phyloP scores from a whole-genome alignment of 2,797 vertebrate genomes.

The Gila robusta region DNA sequence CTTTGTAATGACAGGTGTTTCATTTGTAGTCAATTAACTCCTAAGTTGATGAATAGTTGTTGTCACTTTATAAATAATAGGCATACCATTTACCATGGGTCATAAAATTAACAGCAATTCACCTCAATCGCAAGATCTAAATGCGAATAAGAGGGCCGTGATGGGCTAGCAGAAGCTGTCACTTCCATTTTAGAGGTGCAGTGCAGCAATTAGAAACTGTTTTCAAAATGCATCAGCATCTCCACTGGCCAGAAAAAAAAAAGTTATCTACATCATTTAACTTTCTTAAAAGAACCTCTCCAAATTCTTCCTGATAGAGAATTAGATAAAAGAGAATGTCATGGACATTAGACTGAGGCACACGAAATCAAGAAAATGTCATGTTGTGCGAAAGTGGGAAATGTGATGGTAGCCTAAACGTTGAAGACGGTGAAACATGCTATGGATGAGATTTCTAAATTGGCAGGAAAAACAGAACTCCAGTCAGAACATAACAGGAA shows the following conservation, averaged over 20 bases:
- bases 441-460: not conserved
- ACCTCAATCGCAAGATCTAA: slow-evolving; percentile 3
- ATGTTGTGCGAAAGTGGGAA: not conserved
- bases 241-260: not conserved
- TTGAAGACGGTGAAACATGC: not conserved
- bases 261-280: not conserved
- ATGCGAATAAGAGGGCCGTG: not conserved
- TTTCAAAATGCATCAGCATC: slow-evolving; percentile 36
- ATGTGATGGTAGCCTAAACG: not conserved
- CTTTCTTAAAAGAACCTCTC: not conserved
- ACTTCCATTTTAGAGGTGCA: slow-evolving; percentile 12
- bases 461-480: not conserved
- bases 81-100: not conserved
- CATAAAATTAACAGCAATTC: slow-evolving; percentile 2
- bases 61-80: slow-evolving; percentile 2
- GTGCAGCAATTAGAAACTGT: slow-evolving; percentile 22
- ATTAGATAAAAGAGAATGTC: not conserved
- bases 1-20: not conserved
- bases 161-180: slow-evolving; percentile 21
- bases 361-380: not conserved
- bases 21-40: not conserved
- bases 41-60: not conserved
- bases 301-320: not conserved
- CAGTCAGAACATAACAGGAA: not conserved
- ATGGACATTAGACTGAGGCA: not conserved